Evolutionary conservation across 2,888 invertebrate species (phyloP).

Genomic region (Hypomecis punctinalis): DNA sequence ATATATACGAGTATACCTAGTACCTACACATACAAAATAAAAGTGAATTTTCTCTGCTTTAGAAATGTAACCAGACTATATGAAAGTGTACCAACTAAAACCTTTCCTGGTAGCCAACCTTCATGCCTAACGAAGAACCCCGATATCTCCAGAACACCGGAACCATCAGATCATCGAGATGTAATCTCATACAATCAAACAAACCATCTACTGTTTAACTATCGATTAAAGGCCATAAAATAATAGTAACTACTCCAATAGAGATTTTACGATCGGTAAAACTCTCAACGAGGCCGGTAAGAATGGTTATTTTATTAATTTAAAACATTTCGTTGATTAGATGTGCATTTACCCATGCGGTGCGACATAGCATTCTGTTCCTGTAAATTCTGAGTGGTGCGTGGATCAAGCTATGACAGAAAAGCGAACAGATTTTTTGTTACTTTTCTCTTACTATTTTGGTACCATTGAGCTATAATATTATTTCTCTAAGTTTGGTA

Average conservation of each 20-base stretch:
- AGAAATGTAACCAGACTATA: too few relatives aligned
- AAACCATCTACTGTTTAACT: constrained; percentile 23
- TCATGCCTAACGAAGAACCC: too few relatives aligned
- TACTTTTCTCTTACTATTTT: too few relatives aligned
- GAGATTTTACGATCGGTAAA: constrained; percentile 26
- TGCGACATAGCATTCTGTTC: constrained; percentile 53
- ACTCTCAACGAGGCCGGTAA: constrained; percentile 27
- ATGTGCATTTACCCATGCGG: constrained; percentile 50
- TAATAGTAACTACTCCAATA: constrained; percentile 18
- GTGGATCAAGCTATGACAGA: constrained; percentile 37
- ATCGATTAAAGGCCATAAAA: constrained; percentile 29
- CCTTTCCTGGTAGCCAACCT: too few relatives aligned
- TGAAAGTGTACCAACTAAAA: too few relatives aligned
- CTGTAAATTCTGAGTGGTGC: constrained; percentile 38
- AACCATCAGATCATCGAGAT: background rate
- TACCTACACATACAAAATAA: too few relatives aligned
- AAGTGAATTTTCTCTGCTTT: too few relatives aligned
- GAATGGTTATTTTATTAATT: constrained; percentile 28
- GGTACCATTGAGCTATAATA: too few relatives aligned
- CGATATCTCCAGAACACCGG: too few relatives aligned
- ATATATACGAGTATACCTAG: too few relatives aligned
- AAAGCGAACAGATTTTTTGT: too few relatives aligned
- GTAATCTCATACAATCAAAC: constrained; percentile 16
- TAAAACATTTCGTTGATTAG: constrained; percentile 47
- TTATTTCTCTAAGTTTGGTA: too few relatives aligned